A percentile compares a stretch with the other conserved stretches of the same genome.
Evolutionary conservation across 2,113 vertebrate species (phyloP).

Genomic region (Circaetus gallicus): DNA sequence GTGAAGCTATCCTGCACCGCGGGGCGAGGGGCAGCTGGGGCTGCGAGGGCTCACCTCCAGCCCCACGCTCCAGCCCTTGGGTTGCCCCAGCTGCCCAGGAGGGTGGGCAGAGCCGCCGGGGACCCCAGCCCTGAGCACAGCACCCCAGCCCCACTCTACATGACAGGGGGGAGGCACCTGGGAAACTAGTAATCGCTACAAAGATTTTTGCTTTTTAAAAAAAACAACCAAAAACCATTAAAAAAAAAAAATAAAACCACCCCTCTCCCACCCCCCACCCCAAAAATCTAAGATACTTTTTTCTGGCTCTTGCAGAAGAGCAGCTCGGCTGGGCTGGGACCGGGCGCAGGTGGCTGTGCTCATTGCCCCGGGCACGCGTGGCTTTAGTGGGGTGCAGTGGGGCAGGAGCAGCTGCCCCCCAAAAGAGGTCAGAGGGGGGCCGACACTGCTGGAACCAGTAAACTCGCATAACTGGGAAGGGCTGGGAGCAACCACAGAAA

Average conservation of each 20-base stretch:
- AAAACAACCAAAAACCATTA: not conserved
- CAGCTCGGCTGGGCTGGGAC: not conserved
- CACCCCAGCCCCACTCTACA: not conserved
- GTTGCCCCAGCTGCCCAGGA: not conserved
- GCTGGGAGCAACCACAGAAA: not conserved
- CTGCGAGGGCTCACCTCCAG: not conserved
- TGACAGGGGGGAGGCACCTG: not conserved
- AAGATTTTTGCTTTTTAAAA: not conserved
- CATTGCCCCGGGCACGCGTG: fast-evolving
- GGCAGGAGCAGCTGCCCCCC: not conserved
- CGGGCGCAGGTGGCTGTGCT: fast-evolving
- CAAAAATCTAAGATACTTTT: not conserved
- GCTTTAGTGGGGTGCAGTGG: not conserved
- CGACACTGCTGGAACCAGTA: not conserved
- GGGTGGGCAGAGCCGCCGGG: not conserved
- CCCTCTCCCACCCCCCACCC: not conserved
- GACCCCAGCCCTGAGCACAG: not conserved
- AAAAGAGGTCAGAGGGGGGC: not conserved
- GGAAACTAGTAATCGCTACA: slow-evolving; percentile 37
- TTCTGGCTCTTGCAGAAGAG: not conserved
- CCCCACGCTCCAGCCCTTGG: not conserved
- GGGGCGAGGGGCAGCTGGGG: not conserved
- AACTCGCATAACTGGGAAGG: not conserved
- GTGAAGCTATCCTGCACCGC: not conserved
- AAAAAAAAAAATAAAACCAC: not conserved